Base-by-base conservation (phyloP, 1,140 invertebrate genomes). In the Drosophila chauvacae region DNA sequence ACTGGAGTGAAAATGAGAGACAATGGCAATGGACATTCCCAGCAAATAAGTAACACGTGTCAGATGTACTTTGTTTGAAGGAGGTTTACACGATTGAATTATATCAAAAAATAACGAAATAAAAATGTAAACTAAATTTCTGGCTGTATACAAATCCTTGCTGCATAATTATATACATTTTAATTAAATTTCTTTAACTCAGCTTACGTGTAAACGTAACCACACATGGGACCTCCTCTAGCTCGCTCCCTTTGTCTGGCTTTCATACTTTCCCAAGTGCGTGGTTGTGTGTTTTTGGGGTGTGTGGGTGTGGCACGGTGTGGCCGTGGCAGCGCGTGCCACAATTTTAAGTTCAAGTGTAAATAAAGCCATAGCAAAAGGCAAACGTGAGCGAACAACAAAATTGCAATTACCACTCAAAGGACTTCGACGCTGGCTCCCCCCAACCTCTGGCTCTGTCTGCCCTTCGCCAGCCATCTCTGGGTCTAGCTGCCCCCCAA, bases 301-400 rank as follows among this genome's bases (percentile, higher is more conserved):
- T 48, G 57, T 30, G 59, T 58, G 56, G 48, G 13, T 68, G 33
- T 42, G 45, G 55, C 23, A 13, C 23, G 20, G 62, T 58, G 48
- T 30, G 7, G 10, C 41, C 30, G 33, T 44, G 23, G 23, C 14
- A 44, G 70, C 66, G 76, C 76, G 81, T 79, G 81, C 73, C 63
- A 62, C 73, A 71, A 85, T 81, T 84, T 81, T 59, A 65, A 84
- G 81, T 74, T 85, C 77, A 85, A 85, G 77, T 80, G 77, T 85
- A 85, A 84, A 84, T 85, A 85, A 77, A 84, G 81, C 50, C 77
- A 77, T 80, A 48, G 62, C 66, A 69, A 77, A 57, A 59, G 56
- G 66, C 69, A 57, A 77, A 80, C 72, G 81, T 80, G 77, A 77
- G 72, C 50, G 66, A 44, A 77, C 72, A 73, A 72, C 64, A 80